Evolutionary conservation across 1,140 invertebrate genomes (phyloP).

Genomic region (Ectropis grisescens): DNA sequence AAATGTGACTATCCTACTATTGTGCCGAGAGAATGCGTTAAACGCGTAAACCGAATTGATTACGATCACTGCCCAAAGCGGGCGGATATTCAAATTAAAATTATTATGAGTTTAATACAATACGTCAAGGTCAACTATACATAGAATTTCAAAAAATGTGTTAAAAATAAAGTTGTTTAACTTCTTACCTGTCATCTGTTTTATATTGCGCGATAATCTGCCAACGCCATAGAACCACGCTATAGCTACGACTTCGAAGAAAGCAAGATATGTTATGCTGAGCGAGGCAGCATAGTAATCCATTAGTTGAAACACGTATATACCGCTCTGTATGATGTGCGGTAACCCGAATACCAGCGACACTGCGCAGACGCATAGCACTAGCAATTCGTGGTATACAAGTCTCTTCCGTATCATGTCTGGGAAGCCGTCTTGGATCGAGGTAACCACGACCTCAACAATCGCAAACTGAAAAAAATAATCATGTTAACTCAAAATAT

Average conservation of each 20-base stretch:
- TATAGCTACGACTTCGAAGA: conserved; percentile 92
- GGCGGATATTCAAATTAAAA: no score
- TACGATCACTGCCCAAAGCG: no score
- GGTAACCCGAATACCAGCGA: conserved; percentile 88
- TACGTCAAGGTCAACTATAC: no score
- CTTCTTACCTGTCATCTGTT: conserved; percentile 86
- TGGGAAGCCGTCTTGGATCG: conserved; percentile 91
- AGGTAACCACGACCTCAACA: conserved; percentile 92
- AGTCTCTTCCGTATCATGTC: conserved; percentile 84
- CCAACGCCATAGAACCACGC: conserved; percentile 93
- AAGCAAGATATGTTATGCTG: conserved; percentile 91
- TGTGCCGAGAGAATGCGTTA: no score
- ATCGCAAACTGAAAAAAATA: conserved; percentile 82
- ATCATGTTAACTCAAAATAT: no score
- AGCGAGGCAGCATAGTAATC: conserved; percentile 94
- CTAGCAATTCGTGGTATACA: conserved; percentile 88
- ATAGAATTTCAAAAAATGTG: no score
- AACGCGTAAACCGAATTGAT: no score
- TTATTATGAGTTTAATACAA: no score
- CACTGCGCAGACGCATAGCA: conserved; percentile 85
- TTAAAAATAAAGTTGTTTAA: no score
- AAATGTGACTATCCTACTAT: no score
- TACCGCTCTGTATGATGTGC: conserved; percentile 89
- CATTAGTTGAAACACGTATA: conserved; percentile 93
- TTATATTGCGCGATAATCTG: conserved; percentile 83